A percentile compares a stretch with the other conserved stretches of the same genome.
These are phyloP conservation scores for Rhinolophus ferrumequinum DNA, from an alignment of 2,113 vertebrate genomes.

Conservation along the genomic window DNA sequence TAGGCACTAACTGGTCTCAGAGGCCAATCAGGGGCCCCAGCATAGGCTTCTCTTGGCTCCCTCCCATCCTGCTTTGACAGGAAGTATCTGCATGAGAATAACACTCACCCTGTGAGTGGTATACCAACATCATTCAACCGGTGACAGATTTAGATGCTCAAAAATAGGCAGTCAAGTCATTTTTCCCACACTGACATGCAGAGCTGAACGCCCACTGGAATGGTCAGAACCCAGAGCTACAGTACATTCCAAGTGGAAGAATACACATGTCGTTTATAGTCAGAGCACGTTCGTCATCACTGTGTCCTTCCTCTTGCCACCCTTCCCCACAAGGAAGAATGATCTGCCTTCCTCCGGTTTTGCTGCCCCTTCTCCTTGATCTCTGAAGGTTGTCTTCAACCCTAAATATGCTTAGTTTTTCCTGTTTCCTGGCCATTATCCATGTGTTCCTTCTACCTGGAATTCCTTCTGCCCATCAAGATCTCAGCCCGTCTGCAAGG, in stretches of 20 bases:
- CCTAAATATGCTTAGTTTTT: background rate
- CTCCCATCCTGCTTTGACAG: background rate
- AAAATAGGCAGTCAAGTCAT: constrained; percentile 15
- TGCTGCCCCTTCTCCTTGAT: background rate
- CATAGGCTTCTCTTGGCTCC: background rate
- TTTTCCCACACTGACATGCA: background rate
- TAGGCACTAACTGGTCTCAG: background rate
- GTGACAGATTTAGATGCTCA: constrained; percentile 52
- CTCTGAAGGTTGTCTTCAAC: background rate
- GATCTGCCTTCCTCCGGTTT: background rate
- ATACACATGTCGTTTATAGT: background rate
- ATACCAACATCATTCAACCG: background rate
- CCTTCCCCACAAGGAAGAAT: background rate
- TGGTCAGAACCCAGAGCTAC: background rate
- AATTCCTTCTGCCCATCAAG: background rate
- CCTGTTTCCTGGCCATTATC: background rate
- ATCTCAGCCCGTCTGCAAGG: background rate
- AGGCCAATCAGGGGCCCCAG: background rate
- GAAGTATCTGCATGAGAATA: background rate
- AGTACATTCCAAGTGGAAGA: background rate
- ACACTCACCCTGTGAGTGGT: background rate
- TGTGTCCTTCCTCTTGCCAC: background rate
- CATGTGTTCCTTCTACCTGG: background rate
- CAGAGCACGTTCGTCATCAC: background rate
- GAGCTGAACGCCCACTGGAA: background rate